Base-by-base conservation (phyloP, 2,113 vertebrate species). In the Podarcis cretensis region DNA sequence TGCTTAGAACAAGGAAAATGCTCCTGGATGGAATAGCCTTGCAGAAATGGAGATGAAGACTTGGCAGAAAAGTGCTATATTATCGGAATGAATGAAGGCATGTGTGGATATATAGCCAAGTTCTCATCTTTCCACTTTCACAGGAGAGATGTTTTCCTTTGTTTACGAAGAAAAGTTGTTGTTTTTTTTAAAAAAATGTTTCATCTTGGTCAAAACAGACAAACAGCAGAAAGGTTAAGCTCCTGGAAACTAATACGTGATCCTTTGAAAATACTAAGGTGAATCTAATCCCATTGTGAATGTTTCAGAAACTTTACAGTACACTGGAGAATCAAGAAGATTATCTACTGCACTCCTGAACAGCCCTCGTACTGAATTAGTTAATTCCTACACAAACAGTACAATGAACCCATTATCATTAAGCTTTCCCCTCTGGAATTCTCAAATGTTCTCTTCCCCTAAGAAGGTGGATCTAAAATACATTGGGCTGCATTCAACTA, bases 371-470 rank as follows among this genome's bases (percentile, higher is more conserved):
- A 91, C 92, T 90, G 89, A 93, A 95, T 94, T 96, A 92, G 92
- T 93, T 89, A 96, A 93, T 96, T 95, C 93, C 95, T 95, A 94
- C 94, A 92, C 9, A 69, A 91, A 84, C 65, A 91, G 92, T 20
- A 96, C 94, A 95, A 95, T 91, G 92, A 87, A 94, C 91, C 89
- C 84, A 90, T 94, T 96, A 94, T 95, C 94, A 91, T 93, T 71
- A 90, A 81, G 90, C 92, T 95, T 93, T 93, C 93, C 94, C 94
- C 93, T 91, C 93, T 93, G 90, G 91, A 91, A 88, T 92, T 93
- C 73, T 71, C 93, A 89, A 89, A 93, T 84, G 91, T 85, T 92
- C 94, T 93, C 48, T 93, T 95, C 91, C 95, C 94, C 92, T 94
- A 57, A 80, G 85, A 92, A 92, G 91, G 90, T 1, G 3, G 89